Base-by-base conservation (phyloP, 2,888 invertebrate genomes). In the Zygogramma bicolorata region DNA sequence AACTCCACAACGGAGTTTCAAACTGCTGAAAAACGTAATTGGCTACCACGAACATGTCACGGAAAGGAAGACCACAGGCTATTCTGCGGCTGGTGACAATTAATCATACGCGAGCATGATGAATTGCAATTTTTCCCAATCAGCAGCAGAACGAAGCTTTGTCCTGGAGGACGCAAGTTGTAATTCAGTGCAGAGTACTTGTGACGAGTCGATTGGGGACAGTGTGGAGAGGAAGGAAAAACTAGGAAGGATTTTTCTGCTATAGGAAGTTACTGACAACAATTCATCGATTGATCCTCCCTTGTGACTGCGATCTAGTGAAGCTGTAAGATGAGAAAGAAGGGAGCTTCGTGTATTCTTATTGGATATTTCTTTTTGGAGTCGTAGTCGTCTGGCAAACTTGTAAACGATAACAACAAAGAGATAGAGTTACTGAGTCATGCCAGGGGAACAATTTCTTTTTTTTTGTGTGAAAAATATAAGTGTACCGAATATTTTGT, bases 71-170 rank as follows among this genome's bases (percentile, higher is more conserved):
- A 25, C 38, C 53, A 61, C 10, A 5, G 10, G 38, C 31, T 53
- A 46, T 58, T 69, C 65, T 69, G 40, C 38, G 15, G 42, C 69
- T 63, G 46, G 49, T 65, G 42, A 63, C 63, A 69, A 69, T 69
- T 69, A 69, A 69, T 69, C 69, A 69, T 69, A 62, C 31, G 63
- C 58, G 29, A 57, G 61, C 69, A 57, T 63, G 69, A 65, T 62
- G 42, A 63, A 63, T 59, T 15, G 42, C 18, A 15, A 34, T 69
- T 69, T 65, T 69, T 69, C 65, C 63, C 59, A 63, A 69, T 65
- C 69, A 58, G 58, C 40, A 62, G 38, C 63, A 69, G 63, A 63
- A 53, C 15, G 63, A 63, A 57, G 60, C 42, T 63, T 29, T 31
- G 63, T 31, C 57, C 57, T 3, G 46, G 22, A 42, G 63, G 58